These are phyloP conservation scores for Scalopus aquaticus DNA, from an alignment of 2,113 vertebrate genomes.

Conservation along the genomic window DNA sequence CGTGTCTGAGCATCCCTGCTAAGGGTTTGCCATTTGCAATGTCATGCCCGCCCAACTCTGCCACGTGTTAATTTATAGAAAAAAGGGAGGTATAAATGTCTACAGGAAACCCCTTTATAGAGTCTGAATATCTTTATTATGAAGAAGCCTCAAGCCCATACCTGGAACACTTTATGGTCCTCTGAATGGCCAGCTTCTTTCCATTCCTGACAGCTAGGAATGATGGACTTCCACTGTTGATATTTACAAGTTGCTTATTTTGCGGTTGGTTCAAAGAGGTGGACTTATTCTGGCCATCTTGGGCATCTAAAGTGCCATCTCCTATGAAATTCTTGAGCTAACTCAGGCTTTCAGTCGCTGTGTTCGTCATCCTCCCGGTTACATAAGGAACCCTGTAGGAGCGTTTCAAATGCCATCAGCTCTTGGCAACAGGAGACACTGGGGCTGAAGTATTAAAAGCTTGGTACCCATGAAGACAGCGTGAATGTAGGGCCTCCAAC, in stretches of 20 bases:
- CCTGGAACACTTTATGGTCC: background rate
- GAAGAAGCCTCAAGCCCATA: constrained; percentile 8
- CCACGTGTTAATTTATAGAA: constrained; percentile 28
- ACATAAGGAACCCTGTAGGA: constrained; percentile 81
- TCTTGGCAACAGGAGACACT: constrained; percentile 80
- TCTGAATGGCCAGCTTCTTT: background rate
- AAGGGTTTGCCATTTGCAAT: constrained; percentile 44
- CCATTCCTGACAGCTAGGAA: background rate
- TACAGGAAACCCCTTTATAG: background rate
- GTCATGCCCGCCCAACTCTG: constrained; percentile 26
- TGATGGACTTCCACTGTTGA: background rate
- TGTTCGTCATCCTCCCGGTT: constrained; percentile 84
- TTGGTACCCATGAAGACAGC: constrained; percentile 74
- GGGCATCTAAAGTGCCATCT: constrained; percentile 70
- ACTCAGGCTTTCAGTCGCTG: constrained; percentile 80
- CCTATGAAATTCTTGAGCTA: constrained; percentile 75
- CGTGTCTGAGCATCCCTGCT: background rate
- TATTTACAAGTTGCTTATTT: constrained; percentile 41
- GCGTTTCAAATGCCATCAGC: constrained; percentile 84
- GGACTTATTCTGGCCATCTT: constrained; percentile 48
- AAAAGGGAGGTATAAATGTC: background rate
- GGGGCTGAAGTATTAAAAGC: constrained; percentile 76
- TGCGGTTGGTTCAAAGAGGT: constrained; percentile 24
- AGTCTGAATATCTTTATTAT: constrained; percentile 31
- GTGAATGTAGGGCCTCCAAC: constrained; percentile 64